Evolutionary conservation across 2,888 invertebrate genomes (phyloP).

Genomic region (Lasioglossum zephyrum): DNA sequence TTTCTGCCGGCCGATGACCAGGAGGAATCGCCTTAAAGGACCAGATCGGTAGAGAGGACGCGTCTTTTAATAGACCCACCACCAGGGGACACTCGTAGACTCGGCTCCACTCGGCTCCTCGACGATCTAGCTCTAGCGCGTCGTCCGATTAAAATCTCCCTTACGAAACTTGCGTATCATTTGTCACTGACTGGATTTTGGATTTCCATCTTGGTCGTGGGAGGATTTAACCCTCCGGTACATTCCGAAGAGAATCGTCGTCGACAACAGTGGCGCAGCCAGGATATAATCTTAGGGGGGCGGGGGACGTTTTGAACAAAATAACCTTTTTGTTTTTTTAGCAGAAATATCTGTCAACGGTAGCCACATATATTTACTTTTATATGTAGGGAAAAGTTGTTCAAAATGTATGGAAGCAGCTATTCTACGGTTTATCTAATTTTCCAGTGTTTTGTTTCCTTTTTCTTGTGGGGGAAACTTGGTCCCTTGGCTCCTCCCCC

Average conservation of each 20-base stretch:
- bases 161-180: neutral
- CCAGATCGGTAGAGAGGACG: slow-evolving; percentile 18
- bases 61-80: slow-evolving; percentile 28
- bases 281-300: no score
- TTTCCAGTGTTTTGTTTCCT: no score
- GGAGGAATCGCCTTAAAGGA: slow-evolving; percentile 50
- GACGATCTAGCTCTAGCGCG: neutral
- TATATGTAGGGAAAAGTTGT: no score
- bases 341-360: no score
- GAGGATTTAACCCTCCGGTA: neutral
- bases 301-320: no score
- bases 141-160: neutral
- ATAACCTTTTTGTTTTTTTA: no score
- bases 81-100: neutral
- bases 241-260: neutral
- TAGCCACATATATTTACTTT: no score
- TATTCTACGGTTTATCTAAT: no score
- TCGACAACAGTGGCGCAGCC: neutral
- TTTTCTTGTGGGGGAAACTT: no score
- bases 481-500: no score
- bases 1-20: slow-evolving; percentile 54
- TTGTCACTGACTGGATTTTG: slow-evolving; percentile 1
- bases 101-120: neutral
- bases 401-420: no score
- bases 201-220: neutral